These are phyloP conservation scores for Drosophila pandora DNA, from an alignment of 1,140 invertebrate genomes.

Conservation along the genomic window DNA sequence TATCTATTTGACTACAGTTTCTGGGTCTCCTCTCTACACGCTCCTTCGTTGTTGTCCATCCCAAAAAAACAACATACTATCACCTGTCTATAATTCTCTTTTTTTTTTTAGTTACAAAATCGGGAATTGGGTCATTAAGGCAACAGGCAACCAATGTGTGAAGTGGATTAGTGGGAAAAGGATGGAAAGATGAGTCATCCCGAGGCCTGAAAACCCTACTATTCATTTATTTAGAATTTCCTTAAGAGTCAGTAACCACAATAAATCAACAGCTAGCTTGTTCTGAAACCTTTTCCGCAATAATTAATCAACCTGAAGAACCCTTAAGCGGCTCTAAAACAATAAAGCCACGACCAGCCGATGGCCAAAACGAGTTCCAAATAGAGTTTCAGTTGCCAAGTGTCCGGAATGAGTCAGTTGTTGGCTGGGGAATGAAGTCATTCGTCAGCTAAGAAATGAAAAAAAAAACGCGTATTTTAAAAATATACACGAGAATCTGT, in stretches of 20 bases:
- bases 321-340: conserved; percentile 32
- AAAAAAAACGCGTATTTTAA: conserved; percentile 2
- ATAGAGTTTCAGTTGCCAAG: conserved; percentile 40
- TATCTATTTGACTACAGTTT: conserved; percentile 31
- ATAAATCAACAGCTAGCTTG: neutral
- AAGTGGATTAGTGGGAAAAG: conserved; percentile 18
- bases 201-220: too few relatives aligned
- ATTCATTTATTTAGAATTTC: too few relatives aligned
- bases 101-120: conserved; percentile 46
- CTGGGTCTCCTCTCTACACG: conserved; percentile 10
- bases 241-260: too few relatives aligned
- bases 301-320: conserved; percentile 43
- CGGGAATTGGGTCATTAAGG: conserved; percentile 58
- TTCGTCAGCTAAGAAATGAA: conserved; percentile 35
- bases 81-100: conserved; percentile 32
- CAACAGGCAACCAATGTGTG: conserved; percentile 42
- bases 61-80: conserved; percentile 17
- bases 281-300: conserved; percentile 31
- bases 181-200: conserved; percentile 17
- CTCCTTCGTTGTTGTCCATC: conserved; percentile 14
- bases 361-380: conserved; percentile 29
- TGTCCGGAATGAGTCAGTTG: conserved; percentile 35
- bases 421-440: conserved; percentile 35
- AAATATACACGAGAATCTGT: conserved; percentile 19
- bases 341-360: conserved; percentile 17